These are phyloP conservation scores for Thripadectes ignobilis DNA, from an alignment of 2,797 vertebrate species.

Conservation along the genomic window DNA sequence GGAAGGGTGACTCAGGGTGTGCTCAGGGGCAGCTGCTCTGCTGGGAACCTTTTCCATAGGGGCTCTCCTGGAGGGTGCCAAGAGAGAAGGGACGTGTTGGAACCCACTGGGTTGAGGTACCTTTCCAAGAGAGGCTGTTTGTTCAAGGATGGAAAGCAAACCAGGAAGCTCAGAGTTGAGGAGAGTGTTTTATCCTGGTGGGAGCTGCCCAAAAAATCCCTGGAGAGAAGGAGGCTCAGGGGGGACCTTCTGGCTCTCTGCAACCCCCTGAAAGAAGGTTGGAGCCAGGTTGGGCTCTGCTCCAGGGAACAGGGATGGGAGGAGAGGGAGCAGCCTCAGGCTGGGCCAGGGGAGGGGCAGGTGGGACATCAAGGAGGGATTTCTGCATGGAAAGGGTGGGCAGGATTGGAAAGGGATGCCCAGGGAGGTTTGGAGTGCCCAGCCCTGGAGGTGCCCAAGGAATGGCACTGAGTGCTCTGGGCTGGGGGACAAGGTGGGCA, in stretches of 20 bases:
- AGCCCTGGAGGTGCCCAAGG: background rate
- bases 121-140: background rate
- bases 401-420: background rate
- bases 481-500: background rate
- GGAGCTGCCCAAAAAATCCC: background rate
- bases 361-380: background rate
- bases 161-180: background rate
- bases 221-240: background rate
- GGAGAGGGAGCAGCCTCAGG: background rate
- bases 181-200: background rate
- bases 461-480: background rate
- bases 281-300: background rate
- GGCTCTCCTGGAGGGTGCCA: background rate
- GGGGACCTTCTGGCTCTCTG: background rate
- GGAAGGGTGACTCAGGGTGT: background rate
- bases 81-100: background rate
- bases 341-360: background rate
- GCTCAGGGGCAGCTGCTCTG: background rate
- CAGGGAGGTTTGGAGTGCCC: background rate
- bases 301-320: background rate
- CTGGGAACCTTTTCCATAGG: background rate
- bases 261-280: too few species aligned
- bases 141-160: background rate
- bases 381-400: background rate
- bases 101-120: background rate